These are phyloP conservation scores for Drosophila arawakana DNA, from an alignment of 1,140 invertebrate genomes.

Conservation along the genomic window DNA sequence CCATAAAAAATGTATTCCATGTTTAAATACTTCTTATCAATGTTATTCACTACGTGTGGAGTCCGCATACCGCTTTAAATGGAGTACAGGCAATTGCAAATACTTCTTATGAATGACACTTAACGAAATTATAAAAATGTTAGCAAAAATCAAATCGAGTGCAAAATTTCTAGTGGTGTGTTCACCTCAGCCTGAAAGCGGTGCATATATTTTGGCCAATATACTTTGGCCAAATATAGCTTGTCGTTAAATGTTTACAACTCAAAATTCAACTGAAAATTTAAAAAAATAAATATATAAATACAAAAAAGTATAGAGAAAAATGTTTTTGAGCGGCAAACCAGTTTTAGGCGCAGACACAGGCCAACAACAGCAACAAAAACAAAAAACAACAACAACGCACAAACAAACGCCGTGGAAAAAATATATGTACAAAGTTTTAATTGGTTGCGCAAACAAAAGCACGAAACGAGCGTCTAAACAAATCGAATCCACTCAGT, in stretches of 20 bases:
- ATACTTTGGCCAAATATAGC: neutral
- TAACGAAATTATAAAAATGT: slow-evolving; percentile 14
- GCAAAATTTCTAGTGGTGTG: slow-evolving; percentile 5
- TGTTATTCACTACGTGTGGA: neutral
- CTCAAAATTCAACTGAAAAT: slow-evolving; percentile 74
- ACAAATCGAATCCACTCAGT: slow-evolving; percentile 75
- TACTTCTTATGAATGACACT: slow-evolving; percentile 18
- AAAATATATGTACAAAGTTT: slow-evolving; percentile 78
- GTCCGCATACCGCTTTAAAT: slow-evolving; percentile 1
- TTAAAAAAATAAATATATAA: slow-evolving; percentile 33
- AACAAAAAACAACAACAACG: slow-evolving; percentile 40
- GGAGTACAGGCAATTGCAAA: slow-evolving; percentile 18
- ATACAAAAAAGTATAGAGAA: slow-evolving; percentile 46
- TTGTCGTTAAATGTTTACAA: slow-evolving; percentile 69
- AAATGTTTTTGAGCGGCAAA: slow-evolving; percentile 55
- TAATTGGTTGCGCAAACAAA: slow-evolving; percentile 81
- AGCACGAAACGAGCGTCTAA: slow-evolving; percentile 77
- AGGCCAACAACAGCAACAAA: slow-evolving; percentile 43
- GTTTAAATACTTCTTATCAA: neutral
- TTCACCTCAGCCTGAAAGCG: slow-evolving; percentile 8
- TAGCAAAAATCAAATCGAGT: slow-evolving; percentile 13
- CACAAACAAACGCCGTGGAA: slow-evolving; percentile 66
- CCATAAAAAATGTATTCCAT: neutral
- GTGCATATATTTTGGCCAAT: slow-evolving; percentile 2
- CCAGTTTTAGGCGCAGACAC: slow-evolving; percentile 57